Evolutionary conservation across 2,113 vertebrate species (phyloP), one percentile per base, ranked within the genome.

Genomic region (Philantomba maxwellii): DNA sequence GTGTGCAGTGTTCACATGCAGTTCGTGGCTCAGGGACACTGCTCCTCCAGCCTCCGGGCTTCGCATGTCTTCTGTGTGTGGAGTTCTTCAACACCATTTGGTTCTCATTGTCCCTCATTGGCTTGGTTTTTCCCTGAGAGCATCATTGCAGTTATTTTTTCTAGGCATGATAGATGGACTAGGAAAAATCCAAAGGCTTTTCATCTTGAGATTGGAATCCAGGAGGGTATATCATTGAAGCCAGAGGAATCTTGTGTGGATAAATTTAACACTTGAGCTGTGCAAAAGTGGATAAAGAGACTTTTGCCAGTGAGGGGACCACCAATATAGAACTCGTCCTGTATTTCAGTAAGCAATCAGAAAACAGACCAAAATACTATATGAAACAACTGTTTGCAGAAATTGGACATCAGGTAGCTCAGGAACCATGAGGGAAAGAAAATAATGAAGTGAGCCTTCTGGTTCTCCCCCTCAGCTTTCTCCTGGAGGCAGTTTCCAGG

Each of bases 121-220:
- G 49, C 53, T 33, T 60, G 66, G 26, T 83, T 77, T 85, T 85
- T 89, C 12, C 30, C 66, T 25, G 23, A 92, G 85, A 78, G 57
- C 17, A 39, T 91, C 60, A 28, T 15, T 60, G 36, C 14, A 14
- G 0, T 80, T 43, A 70, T 60, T 89, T 81, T 53, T 58, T 45
- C 58, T 95, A 43, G 88, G 43, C 39, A 14, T 86, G 23, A 14
- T 84, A 87, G 17, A n/a, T 64, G 55, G 43, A 91, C 55, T 8
- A n/a, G 70, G 43, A 70, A 91, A 83, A 77, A 91, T n/a, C 93
- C 51, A 91, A 55, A 94, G 17, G 25, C 77, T 93, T 92, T 43
- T 78, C 64, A 66, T 78, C 88, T 66, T 86, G 89, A 93, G 62
- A 70, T 47, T 84, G 45, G 83, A 85, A 45, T 86, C 60, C 53